phyloP scores from a whole-genome alignment of 2,113 vertebrate genomes.

The Aviceda subcristata region DNA sequence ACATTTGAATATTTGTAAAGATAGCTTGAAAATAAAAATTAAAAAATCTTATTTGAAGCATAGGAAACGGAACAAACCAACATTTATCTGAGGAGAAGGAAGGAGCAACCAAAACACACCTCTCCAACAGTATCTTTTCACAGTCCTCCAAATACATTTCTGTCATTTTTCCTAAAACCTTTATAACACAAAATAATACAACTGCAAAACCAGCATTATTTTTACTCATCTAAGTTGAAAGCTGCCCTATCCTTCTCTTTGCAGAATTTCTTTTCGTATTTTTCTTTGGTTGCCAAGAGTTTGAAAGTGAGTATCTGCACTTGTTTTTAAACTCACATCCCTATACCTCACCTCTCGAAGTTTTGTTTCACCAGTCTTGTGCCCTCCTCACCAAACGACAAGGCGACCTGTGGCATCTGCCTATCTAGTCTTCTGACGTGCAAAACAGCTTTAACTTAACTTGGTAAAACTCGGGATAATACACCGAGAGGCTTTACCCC shows the following conservation, averaged over 20 bases:
- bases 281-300: background rate
- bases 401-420: background rate
- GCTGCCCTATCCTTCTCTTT: background rate
- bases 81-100: background rate
- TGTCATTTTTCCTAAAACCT: background rate
- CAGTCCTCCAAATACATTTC: background rate
- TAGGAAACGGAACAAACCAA: background rate
- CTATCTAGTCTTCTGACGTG: background rate
- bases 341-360: background rate
- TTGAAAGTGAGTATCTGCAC: background rate
- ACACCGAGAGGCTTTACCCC: background rate
- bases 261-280: background rate
- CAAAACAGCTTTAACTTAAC: background rate
- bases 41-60: rapidly evolving
- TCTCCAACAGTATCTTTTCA: background rate
- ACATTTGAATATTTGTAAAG: background rate
- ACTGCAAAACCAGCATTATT: background rate
- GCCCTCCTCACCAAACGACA: background rate
- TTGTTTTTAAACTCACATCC: background rate
- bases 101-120: background rate
- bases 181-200: background rate
- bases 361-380: background rate
- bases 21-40: background rate
- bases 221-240: background rate
- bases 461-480: background rate